Evolutionary conservation across 2,797 vertebrate genomes (phyloP), one percentile per base, ranked within the genome.

Genomic region (Gymnopithys bicolor): DNA sequence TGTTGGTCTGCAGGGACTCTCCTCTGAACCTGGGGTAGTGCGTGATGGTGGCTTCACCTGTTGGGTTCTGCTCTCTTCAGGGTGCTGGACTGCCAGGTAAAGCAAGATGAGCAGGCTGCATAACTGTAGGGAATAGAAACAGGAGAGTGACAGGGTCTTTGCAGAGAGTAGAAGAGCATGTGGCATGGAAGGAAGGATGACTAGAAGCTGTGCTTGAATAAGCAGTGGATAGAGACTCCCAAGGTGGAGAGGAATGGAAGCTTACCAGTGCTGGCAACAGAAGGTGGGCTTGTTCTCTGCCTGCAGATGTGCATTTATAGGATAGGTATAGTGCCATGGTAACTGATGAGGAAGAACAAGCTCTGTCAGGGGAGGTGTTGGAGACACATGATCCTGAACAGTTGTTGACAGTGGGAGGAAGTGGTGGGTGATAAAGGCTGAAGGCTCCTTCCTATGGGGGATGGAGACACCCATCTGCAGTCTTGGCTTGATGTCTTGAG

Each of bases 281-380:
- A 79, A 90, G 55, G 55, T 43, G 89, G 39, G 68, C 22, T 93
- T 0, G 0, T 87, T 90, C n/a, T 79, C 63, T 91, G 67, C 30
- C 70, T 87, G 60, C 94, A 95, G 94, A 70, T 92, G 93, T 89
- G 87, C 32, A 7, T 77, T 85, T 80, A 7, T n/a, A 75, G 71
- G 63, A 27, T 82, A 92, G 75, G 81, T 92, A 5, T n/a, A 80
- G 60, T 67, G 75, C 84, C 84, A 70, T 92, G 93, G 94, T 77
- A 95, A 95, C 89, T 63, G 74, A 78, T 78, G 56, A 79, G 70
- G 78, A 67, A 70, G 81, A 95, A 41, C 59, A 87, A 70, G 52
- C 30, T 82, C 51, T 93, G 45, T 84, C 78, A 87, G 84, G 67
- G 84, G 49, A 82, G 63, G 51, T 75, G 55, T 45, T 92, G 52